These are phyloP conservation scores for Tenebrosternarchus preto DNA, from an alignment of 2,113 vertebrate species.

Conservation along the genomic window DNA sequence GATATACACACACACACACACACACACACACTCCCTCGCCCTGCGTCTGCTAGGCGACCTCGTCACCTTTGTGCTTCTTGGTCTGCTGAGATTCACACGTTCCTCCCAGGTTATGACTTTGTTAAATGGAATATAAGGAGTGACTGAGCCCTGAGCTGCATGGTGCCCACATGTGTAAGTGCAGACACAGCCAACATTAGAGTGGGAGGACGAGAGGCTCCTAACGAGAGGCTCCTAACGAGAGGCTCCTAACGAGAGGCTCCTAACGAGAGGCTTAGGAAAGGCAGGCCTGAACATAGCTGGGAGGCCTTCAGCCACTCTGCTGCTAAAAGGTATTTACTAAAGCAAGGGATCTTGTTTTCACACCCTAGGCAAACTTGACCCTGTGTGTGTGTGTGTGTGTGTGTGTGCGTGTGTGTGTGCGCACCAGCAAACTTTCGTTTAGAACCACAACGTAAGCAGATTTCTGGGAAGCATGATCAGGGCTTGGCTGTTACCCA, in stretches of 20 bases:
- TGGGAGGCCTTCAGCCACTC: conserved; percentile 72
- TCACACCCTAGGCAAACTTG: conserved; percentile 76
- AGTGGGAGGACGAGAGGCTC: no score
- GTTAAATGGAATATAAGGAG: conserved; percentile 55
- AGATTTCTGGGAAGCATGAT: conserved; percentile 76
- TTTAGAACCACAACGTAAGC: conserved; percentile 73
- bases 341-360: conserved; percentile 80
- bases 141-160: conserved; percentile 50
- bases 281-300: conserved; percentile 69
- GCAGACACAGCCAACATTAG: conserved; percentile 73
- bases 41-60: neutral
- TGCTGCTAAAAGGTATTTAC: conserved; percentile 76
- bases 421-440: conserved; percentile 76
- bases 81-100: conserved; percentile 29
- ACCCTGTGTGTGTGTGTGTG: conserved; percentile 69
- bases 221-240: conserved; percentile 73
- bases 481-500: conserved; percentile 65
- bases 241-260: conserved; percentile 74
- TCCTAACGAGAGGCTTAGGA: conserved; percentile 77
- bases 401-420: conserved; percentile 48
- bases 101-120: conserved; percentile 45
- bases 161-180: conserved; percentile 56
- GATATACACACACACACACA: conserved; percentile 13
- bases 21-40: neutral
- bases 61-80: neutral